phyloP scores from a whole-genome alignment of 2,113 vertebrate species.

The Elephantulus edwardii region DNA sequence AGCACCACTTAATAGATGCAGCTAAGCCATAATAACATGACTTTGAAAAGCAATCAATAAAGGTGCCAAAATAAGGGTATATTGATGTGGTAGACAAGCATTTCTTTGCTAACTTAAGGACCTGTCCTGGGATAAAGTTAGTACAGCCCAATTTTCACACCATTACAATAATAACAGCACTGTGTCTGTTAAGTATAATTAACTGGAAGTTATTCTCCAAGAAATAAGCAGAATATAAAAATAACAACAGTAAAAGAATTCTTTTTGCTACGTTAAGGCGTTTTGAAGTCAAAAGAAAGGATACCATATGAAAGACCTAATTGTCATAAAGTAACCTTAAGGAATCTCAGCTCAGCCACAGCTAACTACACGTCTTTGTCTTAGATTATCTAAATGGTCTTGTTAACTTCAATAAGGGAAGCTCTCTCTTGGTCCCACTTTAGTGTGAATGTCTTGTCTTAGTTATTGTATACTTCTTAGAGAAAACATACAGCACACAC shows the following conservation, averaged over 20 bases:
- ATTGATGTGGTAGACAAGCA: not conserved
- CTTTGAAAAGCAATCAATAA: not conserved
- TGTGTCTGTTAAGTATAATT: not conserved
- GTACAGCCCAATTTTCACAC: not conserved
- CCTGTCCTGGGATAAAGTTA: not conserved
- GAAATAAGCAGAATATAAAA: not conserved
- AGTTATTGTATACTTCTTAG: not conserved
- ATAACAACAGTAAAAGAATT: not conserved
- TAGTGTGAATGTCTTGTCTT: not conserved
- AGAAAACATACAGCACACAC: not conserved
- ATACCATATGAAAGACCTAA: not conserved
- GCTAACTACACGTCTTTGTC: not conserved
- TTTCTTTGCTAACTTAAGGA: not conserved
- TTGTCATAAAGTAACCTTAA: no score
- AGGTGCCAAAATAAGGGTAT: not conserved
- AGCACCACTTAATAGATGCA: conserved; percentile 8
- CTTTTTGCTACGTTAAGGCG: not conserved
- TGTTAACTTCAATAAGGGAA: not conserved
- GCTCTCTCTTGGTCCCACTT: not conserved
- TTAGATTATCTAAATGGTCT: not conserved
- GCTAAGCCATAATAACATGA: not conserved
- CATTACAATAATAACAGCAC: not conserved
- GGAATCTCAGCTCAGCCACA: not conserved
- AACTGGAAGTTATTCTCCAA: not conserved
- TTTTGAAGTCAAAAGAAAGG: not conserved